Evolutionary conservation across 2,113 vertebrate species (phyloP), one percentile per base, ranked within the genome.

Genomic region (Plecotus auritus): DNA sequence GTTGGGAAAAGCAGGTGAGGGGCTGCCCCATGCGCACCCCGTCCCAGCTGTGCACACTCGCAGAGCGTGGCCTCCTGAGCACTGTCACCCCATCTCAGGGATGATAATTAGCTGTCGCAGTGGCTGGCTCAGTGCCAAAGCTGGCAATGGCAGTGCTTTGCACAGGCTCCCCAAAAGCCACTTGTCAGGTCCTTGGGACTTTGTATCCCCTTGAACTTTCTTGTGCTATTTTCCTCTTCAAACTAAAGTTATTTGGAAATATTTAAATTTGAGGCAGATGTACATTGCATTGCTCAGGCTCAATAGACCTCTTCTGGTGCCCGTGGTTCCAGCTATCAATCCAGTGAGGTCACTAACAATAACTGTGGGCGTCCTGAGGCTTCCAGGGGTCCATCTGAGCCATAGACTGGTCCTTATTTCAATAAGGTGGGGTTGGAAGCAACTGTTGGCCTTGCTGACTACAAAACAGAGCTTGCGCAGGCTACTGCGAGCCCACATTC

Each of bases 291-390:
- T 2, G 4, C 35, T 59, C 17, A 14, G 67, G 20, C 85, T 61
- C 70, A 59, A 6, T 1, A 42, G 70, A 35, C 66, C n/a, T 37
- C 22, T 18, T 28, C 16, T 6, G 37, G 49, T 14, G 35, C 67
- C 67, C 7, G 17, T 23, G 35, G 17, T 10, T 20, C 32, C 61
- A 42, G 2, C 11, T 1, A 17, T 69, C 37, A n/a, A 32, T 37
- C 69, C 5, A 7, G 13, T 14, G 26, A 77, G 73, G 17, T 35
- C 40, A 23, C 37, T 13, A 11, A 7, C 1, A 47, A 45, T 4
- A 18, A 54, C 28, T 1, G 18, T 10, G 30, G 22, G 54, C 6
- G 20, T 3, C 2, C 37, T 17, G 1, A 1, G 47, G 20, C 5
- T 14, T 32, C 1, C 26, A 13, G 22, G 61, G 81, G 12, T 2